Evolutionary conservation across 2,113 vertebrate species (phyloP).

Genomic region (Chunga burmeisteri): DNA sequence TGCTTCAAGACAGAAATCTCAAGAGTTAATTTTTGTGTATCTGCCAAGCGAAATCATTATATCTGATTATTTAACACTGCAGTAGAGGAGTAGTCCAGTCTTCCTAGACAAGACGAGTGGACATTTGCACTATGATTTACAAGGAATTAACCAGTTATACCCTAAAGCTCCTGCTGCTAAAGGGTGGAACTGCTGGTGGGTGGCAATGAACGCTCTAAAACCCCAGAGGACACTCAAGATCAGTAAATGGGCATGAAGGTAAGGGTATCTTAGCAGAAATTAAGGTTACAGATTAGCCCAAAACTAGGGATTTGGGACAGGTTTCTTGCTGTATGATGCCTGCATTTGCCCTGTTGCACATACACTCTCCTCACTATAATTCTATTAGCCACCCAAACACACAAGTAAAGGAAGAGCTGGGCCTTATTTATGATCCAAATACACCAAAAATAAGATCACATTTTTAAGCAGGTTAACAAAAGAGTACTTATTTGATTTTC

Average conservation of each 20-base stretch:
- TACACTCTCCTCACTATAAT: neutral
- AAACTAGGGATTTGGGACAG: neutral
- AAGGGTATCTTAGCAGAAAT: neutral
- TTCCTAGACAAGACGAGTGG: neutral
- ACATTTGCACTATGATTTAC: neutral
- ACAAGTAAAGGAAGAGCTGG: neutral
- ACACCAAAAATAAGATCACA: neutral
- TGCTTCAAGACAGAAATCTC: neutral
- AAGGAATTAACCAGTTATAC: neutral
- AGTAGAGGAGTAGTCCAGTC: neutral
- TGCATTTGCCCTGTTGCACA: neutral
- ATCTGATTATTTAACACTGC: neutral
- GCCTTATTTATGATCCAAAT: neutral
- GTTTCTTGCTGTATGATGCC: rapidly evolving
- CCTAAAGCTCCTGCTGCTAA: neutral
- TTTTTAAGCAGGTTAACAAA: neutral
- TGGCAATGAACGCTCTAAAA: neutral
- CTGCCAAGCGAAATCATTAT: neutral
- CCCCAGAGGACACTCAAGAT: neutral
- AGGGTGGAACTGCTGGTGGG: neutral
- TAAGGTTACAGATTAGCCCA: neutral
- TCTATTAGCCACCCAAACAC: neutral
- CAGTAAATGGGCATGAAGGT: neutral
- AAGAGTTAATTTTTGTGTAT: neutral
- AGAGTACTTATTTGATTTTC: neutral